Percentiles rank a stretch among this genome's conserved stretches.
phyloP scores from a whole-genome alignment of 1,140 invertebrate species.

The Caenorhabditis briggsae region DNA sequence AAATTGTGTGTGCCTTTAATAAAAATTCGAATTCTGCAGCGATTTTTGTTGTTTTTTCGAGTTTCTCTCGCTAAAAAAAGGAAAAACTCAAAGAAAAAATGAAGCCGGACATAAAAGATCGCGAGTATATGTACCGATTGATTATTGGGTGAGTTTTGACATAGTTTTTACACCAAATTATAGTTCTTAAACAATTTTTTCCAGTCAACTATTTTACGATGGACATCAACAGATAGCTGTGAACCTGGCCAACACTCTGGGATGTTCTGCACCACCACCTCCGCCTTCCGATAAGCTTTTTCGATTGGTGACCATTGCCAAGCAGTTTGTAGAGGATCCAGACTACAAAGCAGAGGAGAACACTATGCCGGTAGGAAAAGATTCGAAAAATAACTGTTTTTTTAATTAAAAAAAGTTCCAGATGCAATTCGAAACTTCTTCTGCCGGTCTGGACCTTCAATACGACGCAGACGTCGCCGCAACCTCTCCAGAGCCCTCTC shows the following conservation, averaged over 20 bases:
- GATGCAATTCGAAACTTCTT: slow-evolving; percentile 70
- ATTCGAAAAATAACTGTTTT: not conserved
- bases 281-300: slow-evolving; percentile 92
- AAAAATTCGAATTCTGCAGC: not conserved
- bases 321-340: slow-evolving; percentile 85
- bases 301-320: slow-evolving; percentile 87
- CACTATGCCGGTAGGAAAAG: slow-evolving; percentile 67
- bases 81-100: slow-evolving; percentile 53
- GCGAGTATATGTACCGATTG: slow-evolving; percentile 77
- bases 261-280: slow-evolving; percentile 86
- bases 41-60: not conserved
- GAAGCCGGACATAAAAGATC: slow-evolving; percentile 76
- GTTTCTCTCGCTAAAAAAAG: not conserved
- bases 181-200: slow-evolving; percentile 67
- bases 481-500: slow-evolving; percentile 89
- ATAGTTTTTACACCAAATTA: too few species aligned
- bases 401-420: slow-evolving; percentile 52
- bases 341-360: slow-evolving; percentile 72
- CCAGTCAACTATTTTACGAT: slow-evolving; percentile 85
- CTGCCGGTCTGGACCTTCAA: slow-evolving; percentile 87
- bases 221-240: slow-evolving; percentile 91
- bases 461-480: slow-evolving; percentile 90
- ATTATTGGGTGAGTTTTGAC: slow-evolving; percentile 75
- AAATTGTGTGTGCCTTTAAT: slow-evolving; percentile 17
- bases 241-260: slow-evolving; percentile 85